Percentiles rank a stretch among this genome's conserved stretches.
Evolutionary conservation across 2,113 vertebrate species (phyloP).

Genomic region (Platycercus adscitus): DNA sequence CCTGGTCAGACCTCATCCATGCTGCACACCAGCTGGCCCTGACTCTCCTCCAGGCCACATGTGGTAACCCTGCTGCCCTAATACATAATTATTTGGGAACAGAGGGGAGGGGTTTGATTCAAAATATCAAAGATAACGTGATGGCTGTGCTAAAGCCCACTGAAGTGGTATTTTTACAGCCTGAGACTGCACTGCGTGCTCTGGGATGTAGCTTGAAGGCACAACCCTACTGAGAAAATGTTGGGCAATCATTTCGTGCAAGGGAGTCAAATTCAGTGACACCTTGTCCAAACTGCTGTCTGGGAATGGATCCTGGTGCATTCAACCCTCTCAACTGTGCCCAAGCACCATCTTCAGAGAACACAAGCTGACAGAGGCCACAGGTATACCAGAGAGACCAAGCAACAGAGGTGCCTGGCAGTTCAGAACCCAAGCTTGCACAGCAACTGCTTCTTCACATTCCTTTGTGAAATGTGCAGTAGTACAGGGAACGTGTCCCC

Average conservation of each 20-base stretch:
- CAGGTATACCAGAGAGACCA: background rate
- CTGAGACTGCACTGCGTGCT: background rate
- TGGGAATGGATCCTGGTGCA: background rate
- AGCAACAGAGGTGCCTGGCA: background rate
- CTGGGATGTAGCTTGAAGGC: background rate
- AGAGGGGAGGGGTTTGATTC: background rate
- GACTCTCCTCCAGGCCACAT: background rate
- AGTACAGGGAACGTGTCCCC: background rate
- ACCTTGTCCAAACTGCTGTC: fast-evolving
- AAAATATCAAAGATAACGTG: background rate
- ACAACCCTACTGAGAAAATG: background rate
- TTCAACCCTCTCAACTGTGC: background rate
- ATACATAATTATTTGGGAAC: background rate
- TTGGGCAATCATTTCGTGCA: fast-evolving
- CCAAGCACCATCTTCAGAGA: background rate
- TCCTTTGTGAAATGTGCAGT: background rate
- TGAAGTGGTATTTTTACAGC: background rate
- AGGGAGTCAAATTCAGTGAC: background rate
- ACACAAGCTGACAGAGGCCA: background rate
- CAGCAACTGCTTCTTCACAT: background rate
- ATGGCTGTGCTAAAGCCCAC: background rate
- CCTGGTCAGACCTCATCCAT: background rate
- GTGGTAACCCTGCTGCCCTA: fast-evolving
- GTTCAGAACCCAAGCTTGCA: background rate
- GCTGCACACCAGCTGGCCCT: background rate